Evolutionary conservation across 2,797 vertebrate genomes (phyloP).

Genomic region (Gymnoscopelus braueri): DNA sequence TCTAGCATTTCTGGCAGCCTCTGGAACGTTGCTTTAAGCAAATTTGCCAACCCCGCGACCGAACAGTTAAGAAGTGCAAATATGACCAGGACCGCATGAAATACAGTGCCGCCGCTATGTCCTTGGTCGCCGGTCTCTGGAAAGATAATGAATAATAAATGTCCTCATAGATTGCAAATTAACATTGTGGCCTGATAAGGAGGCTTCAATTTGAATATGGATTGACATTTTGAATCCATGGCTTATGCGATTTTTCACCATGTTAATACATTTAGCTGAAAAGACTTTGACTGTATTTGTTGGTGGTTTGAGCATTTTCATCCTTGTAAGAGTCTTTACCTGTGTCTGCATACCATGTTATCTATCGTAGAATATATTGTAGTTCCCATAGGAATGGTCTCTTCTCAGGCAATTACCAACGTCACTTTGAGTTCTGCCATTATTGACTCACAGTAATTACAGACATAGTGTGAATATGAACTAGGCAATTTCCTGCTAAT

Average conservation of each 20-base stretch:
- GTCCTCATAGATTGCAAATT: constrained; percentile 69
- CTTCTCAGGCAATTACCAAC: constrained; percentile 43
- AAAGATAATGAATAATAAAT: constrained; percentile 73
- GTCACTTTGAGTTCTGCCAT: constrained; percentile 40
- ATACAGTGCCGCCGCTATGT: constrained; percentile 25
- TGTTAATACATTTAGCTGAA: constrained; percentile 6
- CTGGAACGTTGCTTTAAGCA: constrained; percentile 5
- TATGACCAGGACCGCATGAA: constrained; percentile 57
- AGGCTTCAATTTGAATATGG: constrained; percentile 64
- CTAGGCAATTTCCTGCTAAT: no score
- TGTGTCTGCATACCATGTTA: constrained; percentile 18
- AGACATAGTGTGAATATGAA: constrained; percentile 25
- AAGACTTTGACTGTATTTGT: constrained; percentile 14
- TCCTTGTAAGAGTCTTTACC: constrained; percentile 36
- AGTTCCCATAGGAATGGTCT: constrained; percentile 14
- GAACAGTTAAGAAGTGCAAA: constrained; percentile 60
- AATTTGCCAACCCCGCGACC: constrained; percentile 40
- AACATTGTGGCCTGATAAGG: constrained; percentile 68
- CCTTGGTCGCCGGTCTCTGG: constrained; percentile 57
- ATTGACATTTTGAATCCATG: constrained; percentile 59
- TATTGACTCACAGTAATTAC: constrained; percentile 49
- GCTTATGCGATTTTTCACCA: constrained; percentile 4
- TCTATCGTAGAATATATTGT: constrained; percentile 12
- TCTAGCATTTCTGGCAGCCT: neutral
- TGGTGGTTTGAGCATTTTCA: constrained; percentile 15